Base-by-base conservation (phyloP, 1,140 invertebrate genomes). In the Radopholus similis region DNA sequence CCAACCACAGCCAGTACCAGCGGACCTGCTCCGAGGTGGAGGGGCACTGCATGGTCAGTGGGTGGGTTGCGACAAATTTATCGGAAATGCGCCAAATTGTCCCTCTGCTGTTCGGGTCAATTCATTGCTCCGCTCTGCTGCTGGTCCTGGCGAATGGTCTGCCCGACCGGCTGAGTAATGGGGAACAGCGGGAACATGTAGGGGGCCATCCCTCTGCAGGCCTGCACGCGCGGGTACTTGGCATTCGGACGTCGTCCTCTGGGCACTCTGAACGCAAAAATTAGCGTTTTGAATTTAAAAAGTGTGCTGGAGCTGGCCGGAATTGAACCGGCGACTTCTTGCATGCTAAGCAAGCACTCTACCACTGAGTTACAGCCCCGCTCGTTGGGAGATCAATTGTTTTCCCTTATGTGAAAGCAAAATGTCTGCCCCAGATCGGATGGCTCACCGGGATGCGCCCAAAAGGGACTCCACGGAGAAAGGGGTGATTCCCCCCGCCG, bases 191-290 rank as follows among this genome's bases (percentile, higher is more conserved):
- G 84, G 38, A 84, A 55, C 77, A 84, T 78, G 51, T 68, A 83
- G 3, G 83, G 81, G 0, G 81, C 73, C 37, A 85, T 72, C 26
- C 82, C 84, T 72, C 84, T 85, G 68, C 84, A 83, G 3, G 84
- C 84, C 56, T 79, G 78, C 11, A 85, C 83, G 8, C 84, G 69
- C 5, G 84, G 84, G 69, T 85, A 85, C 72, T 85, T 85, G 15
- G 83, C 83, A 68, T 85, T 85, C 13, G 84, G 84, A 34, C 84
- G 70, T 26, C 84, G 56, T 2, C 84, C 84, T 42, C 84, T 70
- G 3, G 84, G 84, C 15, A 84, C 84, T 69, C 81, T 82, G 4
- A 78, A 21, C 15, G 64, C 40, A 32, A 47, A 47, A 47, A 21
- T n/a, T n/a, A n/a, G n/a, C n/a, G n/a, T n/a, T n/a, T n/a, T 5